A percentile compares a stretch with the other conserved stretches of the same genome.
These are phyloP conservation scores for Andrena bicolor DNA, from an alignment of 2,888 invertebrate genomes.

Conservation along the genomic window DNA sequence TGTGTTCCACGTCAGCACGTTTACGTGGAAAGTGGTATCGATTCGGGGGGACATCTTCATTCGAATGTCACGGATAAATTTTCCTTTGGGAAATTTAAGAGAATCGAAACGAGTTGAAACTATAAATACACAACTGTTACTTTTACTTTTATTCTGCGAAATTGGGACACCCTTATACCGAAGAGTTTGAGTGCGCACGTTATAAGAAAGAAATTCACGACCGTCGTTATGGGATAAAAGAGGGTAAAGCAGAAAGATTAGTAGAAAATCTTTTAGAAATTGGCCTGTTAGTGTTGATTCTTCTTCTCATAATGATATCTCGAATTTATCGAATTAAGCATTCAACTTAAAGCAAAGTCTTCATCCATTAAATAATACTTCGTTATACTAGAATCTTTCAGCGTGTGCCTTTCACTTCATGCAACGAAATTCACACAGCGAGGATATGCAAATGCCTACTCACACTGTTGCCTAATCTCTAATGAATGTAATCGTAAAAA, in stretches of 20 bases:
- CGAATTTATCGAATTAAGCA: too few relatives aligned
- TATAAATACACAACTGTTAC: too few relatives aligned
- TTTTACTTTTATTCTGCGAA: too few relatives aligned
- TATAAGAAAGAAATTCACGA: too few relatives aligned
- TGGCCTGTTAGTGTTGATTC: too few relatives aligned
- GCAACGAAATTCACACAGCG: neutral
- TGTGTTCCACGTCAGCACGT: constrained; percentile 11
- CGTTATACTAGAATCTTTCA: neutral
- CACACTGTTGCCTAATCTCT: neutral
- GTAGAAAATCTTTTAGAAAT: too few relatives aligned
- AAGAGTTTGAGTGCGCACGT: too few relatives aligned
- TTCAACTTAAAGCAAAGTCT: neutral
- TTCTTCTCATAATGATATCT: too few relatives aligned
- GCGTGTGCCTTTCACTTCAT: constrained; percentile 1
- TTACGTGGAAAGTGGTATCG: constrained; percentile 5
- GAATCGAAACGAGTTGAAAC: neutral
- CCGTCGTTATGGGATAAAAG: too few relatives aligned
- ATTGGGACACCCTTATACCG: too few relatives aligned
- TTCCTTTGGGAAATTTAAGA: neutral
- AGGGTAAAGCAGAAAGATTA: too few relatives aligned
- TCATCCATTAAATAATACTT: neutral
- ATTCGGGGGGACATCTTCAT: neutral
- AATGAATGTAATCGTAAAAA: neutral
- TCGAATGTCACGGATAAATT: neutral
- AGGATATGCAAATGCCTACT: neutral